phyloP scores from a whole-genome alignment of 2,113 vertebrate species.

The Lynx canadensis region DNA sequence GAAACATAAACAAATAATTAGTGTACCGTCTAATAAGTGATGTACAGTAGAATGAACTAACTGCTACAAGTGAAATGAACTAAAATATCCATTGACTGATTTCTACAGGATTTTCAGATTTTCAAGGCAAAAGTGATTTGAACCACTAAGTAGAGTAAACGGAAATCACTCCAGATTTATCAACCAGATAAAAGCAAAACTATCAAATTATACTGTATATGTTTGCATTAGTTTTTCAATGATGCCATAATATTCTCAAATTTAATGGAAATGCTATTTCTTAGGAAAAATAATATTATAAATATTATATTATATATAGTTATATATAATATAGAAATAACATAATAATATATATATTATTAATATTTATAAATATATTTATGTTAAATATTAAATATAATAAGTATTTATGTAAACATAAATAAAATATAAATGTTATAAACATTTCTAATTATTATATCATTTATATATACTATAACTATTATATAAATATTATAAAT shows the following conservation, averaged over 20 bases:
- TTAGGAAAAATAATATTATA: too few relatives aligned
- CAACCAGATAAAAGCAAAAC: not conserved
- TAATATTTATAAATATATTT: too few relatives aligned
- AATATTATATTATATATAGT: too few relatives aligned
- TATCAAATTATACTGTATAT: not conserved
- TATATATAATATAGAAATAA: too few relatives aligned
- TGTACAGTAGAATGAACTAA: not conserved
- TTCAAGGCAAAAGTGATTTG: not conserved
- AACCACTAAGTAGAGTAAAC: not conserved
- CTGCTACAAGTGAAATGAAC: not conserved
- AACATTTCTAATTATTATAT: too few relatives aligned
- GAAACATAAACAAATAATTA: not conserved
- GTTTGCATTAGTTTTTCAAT: not conserved
- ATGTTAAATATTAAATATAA: too few relatives aligned
- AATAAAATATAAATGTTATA: too few relatives aligned
- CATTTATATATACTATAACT: too few relatives aligned
- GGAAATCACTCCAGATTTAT: not conserved
- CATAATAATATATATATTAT: too few relatives aligned
- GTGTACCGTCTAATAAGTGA: not conserved
- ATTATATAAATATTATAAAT: too few relatives aligned
- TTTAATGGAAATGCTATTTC: not conserved
- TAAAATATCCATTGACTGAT: not conserved
- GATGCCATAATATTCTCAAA: not conserved
- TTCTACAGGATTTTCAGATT: not conserved
- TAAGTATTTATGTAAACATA: too few relatives aligned